Conservation (phyloP, 2,888 invertebrate genomes). For the Spodoptera littoralis region DNA sequence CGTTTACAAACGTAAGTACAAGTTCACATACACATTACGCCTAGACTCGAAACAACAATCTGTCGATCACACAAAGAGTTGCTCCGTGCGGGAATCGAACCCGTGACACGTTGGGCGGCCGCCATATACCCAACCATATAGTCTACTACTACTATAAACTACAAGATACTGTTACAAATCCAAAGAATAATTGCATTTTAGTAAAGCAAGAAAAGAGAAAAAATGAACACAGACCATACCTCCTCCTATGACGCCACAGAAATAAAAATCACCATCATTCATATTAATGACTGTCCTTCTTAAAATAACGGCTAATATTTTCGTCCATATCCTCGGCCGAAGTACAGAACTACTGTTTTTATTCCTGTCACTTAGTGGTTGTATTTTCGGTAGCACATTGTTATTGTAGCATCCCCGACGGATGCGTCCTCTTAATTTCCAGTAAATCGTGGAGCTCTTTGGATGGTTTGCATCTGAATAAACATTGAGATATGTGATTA, state of each 20-base stretch:
- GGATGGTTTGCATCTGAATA: slow-evolving; percentile 86
- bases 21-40: no score
- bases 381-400: slow-evolving; percentile 83
- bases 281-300: slow-evolving; percentile 12
- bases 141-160: no score
- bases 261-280: neutral
- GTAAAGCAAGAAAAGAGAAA: no score
- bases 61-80: no score
- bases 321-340: slow-evolving; percentile 14
- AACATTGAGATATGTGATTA: slow-evolving; percentile 77
- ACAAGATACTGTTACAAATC: no score
- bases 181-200: no score
- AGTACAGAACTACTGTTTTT: slow-evolving; percentile 68
- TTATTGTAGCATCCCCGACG: slow-evolving; percentile 84
- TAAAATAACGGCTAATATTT: slow-evolving; percentile 39
- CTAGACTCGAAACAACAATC: no score
- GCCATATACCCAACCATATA: no score
- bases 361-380: slow-evolving; percentile 72
- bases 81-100: no score
- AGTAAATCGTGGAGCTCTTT: slow-evolving; percentile 85
- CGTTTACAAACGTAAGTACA: no score
- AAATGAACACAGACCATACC: no score
- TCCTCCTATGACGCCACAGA: neutral
- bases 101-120: no score
- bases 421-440: slow-evolving; percentile 86